These are phyloP conservation scores for Alaudala cheleensis DNA, from an alignment of 2,113 vertebrate genomes.

Conservation along the genomic window DNA sequence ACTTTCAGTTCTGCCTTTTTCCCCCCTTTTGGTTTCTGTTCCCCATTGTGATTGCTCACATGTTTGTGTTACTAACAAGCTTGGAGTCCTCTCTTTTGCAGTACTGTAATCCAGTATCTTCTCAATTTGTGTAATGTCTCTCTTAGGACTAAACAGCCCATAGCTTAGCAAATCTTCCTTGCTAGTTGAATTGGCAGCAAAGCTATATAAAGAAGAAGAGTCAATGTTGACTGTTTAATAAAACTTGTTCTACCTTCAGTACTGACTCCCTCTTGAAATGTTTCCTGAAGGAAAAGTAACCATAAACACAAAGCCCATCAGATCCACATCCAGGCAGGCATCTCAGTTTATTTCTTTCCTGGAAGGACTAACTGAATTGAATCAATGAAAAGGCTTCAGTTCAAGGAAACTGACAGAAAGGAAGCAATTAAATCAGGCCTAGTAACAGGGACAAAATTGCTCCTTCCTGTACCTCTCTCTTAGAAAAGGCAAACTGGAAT, in stretches of 20 bases:
- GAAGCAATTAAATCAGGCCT: neutral
- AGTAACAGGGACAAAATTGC: neutral
- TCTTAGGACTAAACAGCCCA: neutral
- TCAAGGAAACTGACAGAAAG: neutral
- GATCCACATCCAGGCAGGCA: neutral
- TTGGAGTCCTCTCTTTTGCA: neutral
- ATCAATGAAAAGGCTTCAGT: neutral
- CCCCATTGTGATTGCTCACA: rapidly evolving
- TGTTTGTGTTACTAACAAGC: neutral
- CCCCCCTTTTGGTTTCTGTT: neutral
- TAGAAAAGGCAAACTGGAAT: neutral
- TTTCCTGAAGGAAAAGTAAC: neutral
- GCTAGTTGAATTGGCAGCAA: neutral
- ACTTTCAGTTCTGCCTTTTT: neutral
- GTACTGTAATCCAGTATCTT: neutral
- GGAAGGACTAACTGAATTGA: neutral
- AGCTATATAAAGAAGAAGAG: neutral
- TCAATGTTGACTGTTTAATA: neutral
- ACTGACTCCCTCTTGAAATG: neutral
- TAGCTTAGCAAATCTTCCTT: neutral
- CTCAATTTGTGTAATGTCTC: neutral
- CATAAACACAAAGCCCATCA: neutral
- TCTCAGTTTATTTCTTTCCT: neutral
- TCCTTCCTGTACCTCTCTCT: neutral
- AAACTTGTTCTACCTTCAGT: neutral